A percentile compares a stretch with the other conserved stretches of the same genome.
phyloP scores from a whole-genome alignment of 1,140 invertebrate species.

The Luehdorfia chinensis region DNA sequence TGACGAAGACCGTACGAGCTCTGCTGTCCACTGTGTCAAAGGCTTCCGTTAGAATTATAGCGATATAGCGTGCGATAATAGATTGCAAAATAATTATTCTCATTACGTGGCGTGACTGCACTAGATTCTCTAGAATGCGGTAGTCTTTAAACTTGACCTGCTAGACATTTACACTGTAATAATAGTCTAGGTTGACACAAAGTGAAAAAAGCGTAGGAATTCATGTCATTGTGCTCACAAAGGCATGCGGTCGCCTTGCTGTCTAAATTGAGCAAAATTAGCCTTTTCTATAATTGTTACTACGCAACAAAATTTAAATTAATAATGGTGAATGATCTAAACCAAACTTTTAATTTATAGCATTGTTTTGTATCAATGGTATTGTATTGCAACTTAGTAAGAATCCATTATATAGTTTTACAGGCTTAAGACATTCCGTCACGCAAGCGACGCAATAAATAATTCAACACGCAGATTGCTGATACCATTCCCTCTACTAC shows the following conservation, averaged over 20 bases:
- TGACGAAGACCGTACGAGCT: too few species aligned
- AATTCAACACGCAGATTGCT: neutral
- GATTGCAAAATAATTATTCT: slow-evolving; percentile 40
- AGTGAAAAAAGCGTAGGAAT: neutral
- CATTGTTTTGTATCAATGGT: too few species aligned
- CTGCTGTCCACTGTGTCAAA: slow-evolving; percentile 17
- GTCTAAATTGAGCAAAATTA: neutral
- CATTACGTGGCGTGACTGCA: slow-evolving; percentile 42
- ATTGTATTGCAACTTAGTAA: neutral
- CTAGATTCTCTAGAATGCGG: slow-evolving; percentile 39
- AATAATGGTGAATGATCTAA: too few species aligned
- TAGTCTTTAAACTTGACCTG: slow-evolving; percentile 43
- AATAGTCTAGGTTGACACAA: slow-evolving; percentile 11
- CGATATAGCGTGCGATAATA: slow-evolving; percentile 35
- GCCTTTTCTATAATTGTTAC: too few species aligned
- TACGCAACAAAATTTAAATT: too few species aligned
- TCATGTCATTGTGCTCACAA: too few species aligned
- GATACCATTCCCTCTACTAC: neutral
- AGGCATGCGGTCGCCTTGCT: too few species aligned
- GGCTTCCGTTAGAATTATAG: slow-evolving; percentile 36
- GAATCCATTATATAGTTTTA: neutral
- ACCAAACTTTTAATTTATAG: too few species aligned
- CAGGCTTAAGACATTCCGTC: slow-evolving; percentile 4
- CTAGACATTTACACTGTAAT: slow-evolving; percentile 25
- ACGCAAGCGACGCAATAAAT: neutral